phyloP scores from a whole-genome alignment of 1,140 invertebrate genomes.

The Psilanteris sp. region DNA sequence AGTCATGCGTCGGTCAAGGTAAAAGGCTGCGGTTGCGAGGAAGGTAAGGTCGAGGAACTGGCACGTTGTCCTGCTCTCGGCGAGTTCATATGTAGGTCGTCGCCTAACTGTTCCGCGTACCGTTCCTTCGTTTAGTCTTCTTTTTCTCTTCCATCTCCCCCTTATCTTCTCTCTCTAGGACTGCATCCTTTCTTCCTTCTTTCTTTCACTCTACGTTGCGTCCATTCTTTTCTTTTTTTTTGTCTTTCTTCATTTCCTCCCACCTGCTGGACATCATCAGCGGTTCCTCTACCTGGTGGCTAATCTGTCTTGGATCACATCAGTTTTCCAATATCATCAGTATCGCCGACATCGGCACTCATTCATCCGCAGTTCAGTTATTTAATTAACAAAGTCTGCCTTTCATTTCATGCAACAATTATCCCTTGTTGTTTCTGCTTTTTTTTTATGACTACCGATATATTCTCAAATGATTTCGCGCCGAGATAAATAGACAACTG shows the following conservation, averaged over 20 bases:
- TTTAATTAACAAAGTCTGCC: neutral
- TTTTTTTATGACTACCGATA: neutral
- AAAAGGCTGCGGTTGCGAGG: constrained; percentile 56
- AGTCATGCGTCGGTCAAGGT: constrained; percentile 61
- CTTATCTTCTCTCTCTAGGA: constrained; percentile 15
- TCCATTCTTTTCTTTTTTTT: constrained; percentile 37
- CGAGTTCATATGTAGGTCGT: constrained; percentile 70
- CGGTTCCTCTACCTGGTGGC: constrained; percentile 22
- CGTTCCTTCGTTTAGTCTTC: constrained; percentile 64
- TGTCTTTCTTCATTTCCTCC: constrained; percentile 39
- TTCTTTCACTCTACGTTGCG: constrained; percentile 14
- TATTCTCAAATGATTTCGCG: constrained; percentile 7
- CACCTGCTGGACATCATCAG: constrained; percentile 20
- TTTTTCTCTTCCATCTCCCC: too few species aligned
- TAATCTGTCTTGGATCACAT: constrained; percentile 29
- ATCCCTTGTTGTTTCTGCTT: neutral
- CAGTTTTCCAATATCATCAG: constrained; percentile 50
- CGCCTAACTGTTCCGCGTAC: constrained; percentile 74
- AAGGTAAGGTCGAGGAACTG: constrained; percentile 67
- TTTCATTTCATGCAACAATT: neutral
- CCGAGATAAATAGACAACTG: neutral
- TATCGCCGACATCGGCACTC: constrained; percentile 10
- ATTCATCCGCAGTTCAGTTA: neutral
- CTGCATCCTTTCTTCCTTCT: constrained; percentile 10
- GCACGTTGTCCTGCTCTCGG: constrained; percentile 67